phyloP scores from a whole-genome alignment of 2,888 invertebrate species.

The Spilarctia lutea region DNA sequence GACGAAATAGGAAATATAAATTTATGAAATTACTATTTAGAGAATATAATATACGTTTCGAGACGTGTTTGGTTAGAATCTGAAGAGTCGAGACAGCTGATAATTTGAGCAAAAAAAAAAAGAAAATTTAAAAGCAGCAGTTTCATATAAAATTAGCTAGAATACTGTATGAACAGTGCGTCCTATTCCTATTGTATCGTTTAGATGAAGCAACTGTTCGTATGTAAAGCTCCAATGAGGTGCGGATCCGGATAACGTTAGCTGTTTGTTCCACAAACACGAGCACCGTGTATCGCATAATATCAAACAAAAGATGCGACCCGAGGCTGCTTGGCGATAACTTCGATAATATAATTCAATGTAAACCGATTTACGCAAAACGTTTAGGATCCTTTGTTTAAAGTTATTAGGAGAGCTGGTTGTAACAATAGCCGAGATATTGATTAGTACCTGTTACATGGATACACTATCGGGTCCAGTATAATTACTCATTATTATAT shows the following conservation, averaged over 20 bases:
- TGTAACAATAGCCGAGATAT: not conserved
- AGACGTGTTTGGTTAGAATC: too few species aligned
- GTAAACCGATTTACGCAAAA: conserved; percentile 14
- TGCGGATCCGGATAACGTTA: conserved; percentile 46
- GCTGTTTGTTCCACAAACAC: conserved; percentile 43
- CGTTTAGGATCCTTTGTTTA: not conserved
- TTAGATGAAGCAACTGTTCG: conserved; percentile 41
- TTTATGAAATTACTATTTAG: too few species aligned
- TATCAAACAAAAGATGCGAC: conserved; percentile 23
- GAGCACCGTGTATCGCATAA: conserved; percentile 22
- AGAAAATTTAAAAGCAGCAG: not conserved
- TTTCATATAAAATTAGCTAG: not conserved
- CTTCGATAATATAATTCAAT: conserved; percentile 15
- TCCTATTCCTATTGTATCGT: not conserved
- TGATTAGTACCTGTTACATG: too few species aligned
- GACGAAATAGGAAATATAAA: too few species aligned
- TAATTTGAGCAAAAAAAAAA: not conserved
- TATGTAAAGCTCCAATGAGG: conserved; percentile 41
- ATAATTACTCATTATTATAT: not conserved
- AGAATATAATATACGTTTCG: too few species aligned
- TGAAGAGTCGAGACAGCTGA: not conserved
- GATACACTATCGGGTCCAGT: not conserved
- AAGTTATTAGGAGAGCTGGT: not conserved
- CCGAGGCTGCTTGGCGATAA: conserved; percentile 7
- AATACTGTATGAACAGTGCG: not conserved